Conservation (phyloP, 30 jellyfish, hydroid and myxozoan species). For the Turritopsis rubra region DNA sequence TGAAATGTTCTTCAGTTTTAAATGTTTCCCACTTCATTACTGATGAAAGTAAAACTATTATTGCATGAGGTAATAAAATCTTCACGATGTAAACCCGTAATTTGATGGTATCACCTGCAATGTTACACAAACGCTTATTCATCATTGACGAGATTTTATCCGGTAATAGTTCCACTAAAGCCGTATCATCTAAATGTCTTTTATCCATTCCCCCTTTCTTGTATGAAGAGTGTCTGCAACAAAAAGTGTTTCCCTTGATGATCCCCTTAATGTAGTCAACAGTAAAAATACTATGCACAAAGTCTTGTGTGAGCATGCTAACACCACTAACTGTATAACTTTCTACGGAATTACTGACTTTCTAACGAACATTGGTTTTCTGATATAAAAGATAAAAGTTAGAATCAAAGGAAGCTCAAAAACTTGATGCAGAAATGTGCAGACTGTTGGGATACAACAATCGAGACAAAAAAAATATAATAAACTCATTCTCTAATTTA, state of each 20-base stretch:
- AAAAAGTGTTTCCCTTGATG: background rate
- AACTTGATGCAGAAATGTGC: background rate
- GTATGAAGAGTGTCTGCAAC: background rate
- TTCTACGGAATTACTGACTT: background rate
- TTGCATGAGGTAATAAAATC: background rate
- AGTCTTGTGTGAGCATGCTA: background rate
- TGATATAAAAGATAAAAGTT: background rate
- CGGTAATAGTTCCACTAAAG: background rate
- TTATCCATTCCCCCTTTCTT: background rate
- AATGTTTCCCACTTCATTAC: background rate
- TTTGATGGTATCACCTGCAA: background rate
- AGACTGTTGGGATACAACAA: background rate
- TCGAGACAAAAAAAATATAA: too few species aligned
- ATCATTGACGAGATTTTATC: background rate
- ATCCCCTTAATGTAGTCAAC: background rate
- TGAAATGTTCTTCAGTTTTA: slow-evolving; percentile 4
- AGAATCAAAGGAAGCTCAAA: background rate
- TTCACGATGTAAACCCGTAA: background rate
- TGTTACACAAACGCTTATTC: background rate
- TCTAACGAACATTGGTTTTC: background rate
- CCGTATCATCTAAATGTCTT: background rate
- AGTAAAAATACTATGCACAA: background rate
- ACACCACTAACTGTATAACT: background rate
- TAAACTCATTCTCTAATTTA: background rate
- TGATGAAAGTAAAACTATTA: background rate